These are phyloP conservation scores for Fukomys damarensis DNA, from an alignment of 2,113 vertebrate species.

Conservation along the genomic window DNA sequence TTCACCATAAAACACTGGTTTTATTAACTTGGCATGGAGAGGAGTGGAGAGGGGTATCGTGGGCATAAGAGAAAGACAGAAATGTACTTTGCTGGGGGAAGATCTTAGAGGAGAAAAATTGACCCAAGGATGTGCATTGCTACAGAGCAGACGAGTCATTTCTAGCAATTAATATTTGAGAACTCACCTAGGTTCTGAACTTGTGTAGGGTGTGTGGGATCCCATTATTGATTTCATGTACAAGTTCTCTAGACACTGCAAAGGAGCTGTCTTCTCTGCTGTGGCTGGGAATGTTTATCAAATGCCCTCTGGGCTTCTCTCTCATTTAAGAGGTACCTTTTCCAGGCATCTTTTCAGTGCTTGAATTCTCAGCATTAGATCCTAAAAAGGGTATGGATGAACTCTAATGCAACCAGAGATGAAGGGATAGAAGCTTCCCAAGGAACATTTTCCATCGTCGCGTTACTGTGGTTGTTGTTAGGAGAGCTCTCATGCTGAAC, in stretches of 20 bases:
- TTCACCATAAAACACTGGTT: conserved; percentile 48
- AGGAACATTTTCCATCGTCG: neutral
- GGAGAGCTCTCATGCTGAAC: neutral
- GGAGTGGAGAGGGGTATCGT: neutral
- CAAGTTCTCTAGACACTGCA: neutral
- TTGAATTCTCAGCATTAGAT: neutral
- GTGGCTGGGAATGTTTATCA: conserved; percentile 45
- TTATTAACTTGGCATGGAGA: conserved; percentile 24
- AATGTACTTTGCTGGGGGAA: conserved; percentile 43
- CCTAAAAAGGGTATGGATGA: neutral
- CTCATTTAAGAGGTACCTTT: conserved; percentile 28
- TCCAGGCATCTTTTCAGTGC: neutral
- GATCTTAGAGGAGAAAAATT: conserved; percentile 24
- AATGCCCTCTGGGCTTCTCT: neutral
- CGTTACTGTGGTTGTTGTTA: neutral
- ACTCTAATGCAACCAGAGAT: neutral
- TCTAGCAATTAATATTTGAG: conserved; percentile 69
- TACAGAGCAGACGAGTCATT: neutral
- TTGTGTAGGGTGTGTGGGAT: neutral
- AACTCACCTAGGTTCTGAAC: neutral
- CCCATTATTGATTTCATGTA: conserved; percentile 55
- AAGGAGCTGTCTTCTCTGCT: neutral
- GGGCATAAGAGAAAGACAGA: conserved; percentile 16
- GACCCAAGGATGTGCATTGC: neutral
- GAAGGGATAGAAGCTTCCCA: neutral